Evolutionary conservation across 2,113 vertebrate genomes (phyloP), one percentile per base, ranked within the genome.

Genomic region (Tachysurus vachellii): DNA sequence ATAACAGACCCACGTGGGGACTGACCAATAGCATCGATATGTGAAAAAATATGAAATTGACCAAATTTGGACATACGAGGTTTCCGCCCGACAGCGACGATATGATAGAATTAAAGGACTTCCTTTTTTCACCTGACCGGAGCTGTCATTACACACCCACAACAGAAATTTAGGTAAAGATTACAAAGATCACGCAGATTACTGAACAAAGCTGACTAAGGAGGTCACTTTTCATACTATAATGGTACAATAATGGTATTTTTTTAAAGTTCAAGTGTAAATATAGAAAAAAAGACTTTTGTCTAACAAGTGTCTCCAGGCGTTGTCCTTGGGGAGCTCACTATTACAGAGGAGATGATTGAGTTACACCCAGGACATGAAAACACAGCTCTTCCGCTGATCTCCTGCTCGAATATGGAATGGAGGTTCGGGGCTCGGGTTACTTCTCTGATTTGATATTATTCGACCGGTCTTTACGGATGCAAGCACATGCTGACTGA

Each of bases 401-500:
- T 92, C 88, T 91, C 82, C 88, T 76, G 88, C 73, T 85, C 83
- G 85, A 77, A 90, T 89, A 90, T 91, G 90, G 85, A 90, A 88
- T 87, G 88, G 88, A 88, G 86, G 61, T 85, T 47, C 87, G 84
- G 88, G 83, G 91, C 85, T 92, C 91, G 83, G 89, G 85, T 94
- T 93, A 93, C 93, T 88, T 86, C 79, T 88, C 88, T 92, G 90
- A 94, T 93, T 93, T 87, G 89, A 93, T 94, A 92, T 91, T 91
- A 86, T 92, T 94, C 91, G 91, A 94, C 91, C 26, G 3, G 73
- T 86, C 42, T 86, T 12, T 66, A 26, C 59, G 44, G 5, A 80
- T 71, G 70, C 31, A 6, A 87, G 86, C 61, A 71, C 70, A 36
- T 31, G 85, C 16, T 12, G 62, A 10, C 21, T n/a, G 13, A 26